Base-by-base conservation (phyloP, 2,113 vertebrate species). In the Chaenogobius annularis region DNA sequence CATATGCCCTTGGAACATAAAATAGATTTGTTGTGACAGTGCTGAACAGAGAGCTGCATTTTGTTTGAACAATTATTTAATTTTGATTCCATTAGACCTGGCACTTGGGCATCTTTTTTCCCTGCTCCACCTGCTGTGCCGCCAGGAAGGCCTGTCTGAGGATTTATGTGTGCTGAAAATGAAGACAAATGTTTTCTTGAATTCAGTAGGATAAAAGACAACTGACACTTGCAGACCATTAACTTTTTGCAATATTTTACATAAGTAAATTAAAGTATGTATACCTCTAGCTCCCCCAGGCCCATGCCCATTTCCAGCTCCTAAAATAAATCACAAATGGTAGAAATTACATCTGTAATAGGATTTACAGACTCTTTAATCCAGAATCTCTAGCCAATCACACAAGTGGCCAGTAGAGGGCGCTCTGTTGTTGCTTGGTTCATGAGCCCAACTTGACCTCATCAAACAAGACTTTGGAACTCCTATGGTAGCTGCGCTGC, bases 71-170 rank as follows among this genome's bases (percentile, higher is more conserved):
- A 79, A 26, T 47, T 46, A 66, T 68, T 80, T 79, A 82, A 69
- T 76, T 85, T 26, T 43, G 72, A 81, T 74, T 83, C 73, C 81
- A 85, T 77, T 55, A 69, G 69, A 93, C 94, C 94, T 90, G 94
- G 93, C 70, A 93, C 87, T 91, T 94, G 94, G n/a, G 91, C 70
- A 68, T 92, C 85, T 80, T 94, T 94, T 43, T 90, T 91, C 73
- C 83, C 90, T 20, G 80, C 77, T 5, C 72, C 87, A 66, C 54
- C 87, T 74, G 74, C 84, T 1, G 73, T 74, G 7, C 91, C 92
- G 83, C 92, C 93, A 77, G 91, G 89, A 52, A 93, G 82, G 48
- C 93, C 93, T 0, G 89, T 94, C 82, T 94, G 93, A 77, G 93
- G 93, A 79, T 93, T 91, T 79, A 90, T 91, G 77, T 91, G 86